Evolutionary conservation across 2,113 vertebrate genomes (phyloP), one percentile per base, ranked within the genome.

Genomic region (Cynopterus brachyotis): DNA sequence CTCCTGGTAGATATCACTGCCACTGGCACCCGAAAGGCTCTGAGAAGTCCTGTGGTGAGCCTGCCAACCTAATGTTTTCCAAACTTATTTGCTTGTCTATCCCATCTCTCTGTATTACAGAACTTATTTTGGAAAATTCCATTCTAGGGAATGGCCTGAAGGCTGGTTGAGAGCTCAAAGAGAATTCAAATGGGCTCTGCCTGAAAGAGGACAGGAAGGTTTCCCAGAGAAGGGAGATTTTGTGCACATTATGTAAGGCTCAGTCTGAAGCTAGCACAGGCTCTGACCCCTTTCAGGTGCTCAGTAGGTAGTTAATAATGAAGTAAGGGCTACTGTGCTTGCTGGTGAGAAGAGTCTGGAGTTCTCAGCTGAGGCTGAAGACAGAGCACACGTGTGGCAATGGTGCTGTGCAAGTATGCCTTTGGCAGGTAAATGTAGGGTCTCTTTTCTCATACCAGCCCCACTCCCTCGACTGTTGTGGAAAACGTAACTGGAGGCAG

Each of bases 361-460:
- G 15, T 24, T 78, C 20, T 91, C 45, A 9, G 3, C 19, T 26
- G 90, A 76, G 28, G 2, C 30, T n/a, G 19, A 26, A 76, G 26
- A 16, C 17, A 62, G 32, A 32, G 5, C 6, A 1, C 6, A 16
- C 0, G 0, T 9, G 6, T 9, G 6, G 6, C 50, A 28, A 0
- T 19, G 13, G 22, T 6, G 7, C 20, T 9, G 6, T 6, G 37
- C 35, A 62, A 3, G 26, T 17, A n/a, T 10, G 15, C 35, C 24
- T 35, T 17, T 57, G 30, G 22, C 16, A 4, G 9, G 60, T 45
- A 40, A 9, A n/a, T 16, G 24, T 3, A 60, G 10, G 0, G 3
- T 66, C 57, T 85, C 42, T 80, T 15, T 78, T 24, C n/a, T 73
- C 19, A 45, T 10, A 12, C 2, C 22, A 7, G 17, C 19, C 42